A percentile compares a stretch with the other conserved stretches of the same genome.
phyloP scores from a whole-genome alignment of 2,797 vertebrate genomes.

The Rhabdomys pumilio region DNA sequence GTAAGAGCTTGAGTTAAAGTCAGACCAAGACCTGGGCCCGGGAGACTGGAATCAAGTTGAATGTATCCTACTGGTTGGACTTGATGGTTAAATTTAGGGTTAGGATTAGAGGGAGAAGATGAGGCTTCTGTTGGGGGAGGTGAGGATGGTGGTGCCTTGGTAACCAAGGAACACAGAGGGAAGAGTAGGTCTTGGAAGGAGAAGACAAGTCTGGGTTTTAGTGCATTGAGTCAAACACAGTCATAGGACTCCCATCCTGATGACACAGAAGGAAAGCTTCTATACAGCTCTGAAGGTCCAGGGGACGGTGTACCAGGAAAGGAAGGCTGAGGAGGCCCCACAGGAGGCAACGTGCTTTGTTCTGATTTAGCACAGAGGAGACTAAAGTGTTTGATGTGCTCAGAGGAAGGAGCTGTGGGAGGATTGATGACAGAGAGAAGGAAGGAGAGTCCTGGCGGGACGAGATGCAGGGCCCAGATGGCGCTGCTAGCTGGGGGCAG shows the following conservation, averaged over 20 bases:
- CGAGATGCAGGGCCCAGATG: conserved; percentile 22
- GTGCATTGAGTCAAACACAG: not conserved
- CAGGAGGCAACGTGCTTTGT: not conserved
- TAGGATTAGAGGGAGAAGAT: not conserved
- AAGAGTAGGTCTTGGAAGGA: not conserved
- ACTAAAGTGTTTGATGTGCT: not conserved
- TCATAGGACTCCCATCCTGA: not conserved
- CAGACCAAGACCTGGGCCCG: not conserved
- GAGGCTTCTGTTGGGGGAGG: not conserved
- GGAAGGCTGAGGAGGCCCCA: not conserved
- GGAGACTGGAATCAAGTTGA: not conserved
- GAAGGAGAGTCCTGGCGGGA: not conserved
- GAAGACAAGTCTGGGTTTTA: not conserved
- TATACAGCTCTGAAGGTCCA: not conserved
- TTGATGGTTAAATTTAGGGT: not conserved
- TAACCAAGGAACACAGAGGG: not conserved
- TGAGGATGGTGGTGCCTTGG: not conserved
- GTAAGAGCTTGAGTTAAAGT: not conserved
- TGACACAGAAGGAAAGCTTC: not conserved
- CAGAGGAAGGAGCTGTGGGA: conserved; percentile 13
- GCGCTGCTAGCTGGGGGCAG: conserved; percentile 39
- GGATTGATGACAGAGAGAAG: not conserved
- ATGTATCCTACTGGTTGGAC: not conserved
- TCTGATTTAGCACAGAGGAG: not conserved
- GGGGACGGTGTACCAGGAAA: not conserved